Base-by-base conservation (phyloP, 92 coral and sea anemone species). In the Epizoanthus rinbou region DNA sequence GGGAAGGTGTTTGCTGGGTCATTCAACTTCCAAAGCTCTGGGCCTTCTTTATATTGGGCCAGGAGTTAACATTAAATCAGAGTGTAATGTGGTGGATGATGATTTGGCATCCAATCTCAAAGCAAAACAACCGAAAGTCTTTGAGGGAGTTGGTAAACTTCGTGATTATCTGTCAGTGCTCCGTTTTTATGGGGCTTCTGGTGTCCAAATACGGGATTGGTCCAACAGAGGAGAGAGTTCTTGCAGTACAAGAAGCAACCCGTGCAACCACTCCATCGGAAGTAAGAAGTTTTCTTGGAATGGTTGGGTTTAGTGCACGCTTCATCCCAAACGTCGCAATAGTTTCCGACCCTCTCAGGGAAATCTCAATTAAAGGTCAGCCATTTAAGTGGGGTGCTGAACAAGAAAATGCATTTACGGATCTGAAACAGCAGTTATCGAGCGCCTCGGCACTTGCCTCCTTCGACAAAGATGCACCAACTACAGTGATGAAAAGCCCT, bases 401-500 rank as follows among this genome's bases (percentile, higher is more conserved):
- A 69, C 83, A 81, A 50, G 79, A 85, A 85, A 57, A 57, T 25
- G 24, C 59, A 87, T 28, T 89, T 80, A 68, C 57, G 86, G 58
- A 56, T 69, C 74, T 89, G 13, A 89, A 86, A 53, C 80, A 57
- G 17, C 84, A 28, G 80, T 89, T 83, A 22, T 86, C 11, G 6
- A 73, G 62, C 5, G 81, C 73, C 0, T 74, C 87, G 3, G 33
- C 79, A 84, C 84, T 89, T 19, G 85, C 92, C 9, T 89, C 72
- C 56, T 88, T 88, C 67, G 28, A 50, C n/a, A 63, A 37, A 21
- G 82, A 85, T 52, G 78, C 88, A 25, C 73, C 80, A 25, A 87
- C 86, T 52, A 91, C 62, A 57, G 76, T 73, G 58, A 76, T 87
- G 91, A 87, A 90, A 22, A 87, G 89, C 10, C 89, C 91, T 1